Base-by-base conservation (phyloP, 2,113 vertebrate species). In the Empidonax alnorum region DNA sequence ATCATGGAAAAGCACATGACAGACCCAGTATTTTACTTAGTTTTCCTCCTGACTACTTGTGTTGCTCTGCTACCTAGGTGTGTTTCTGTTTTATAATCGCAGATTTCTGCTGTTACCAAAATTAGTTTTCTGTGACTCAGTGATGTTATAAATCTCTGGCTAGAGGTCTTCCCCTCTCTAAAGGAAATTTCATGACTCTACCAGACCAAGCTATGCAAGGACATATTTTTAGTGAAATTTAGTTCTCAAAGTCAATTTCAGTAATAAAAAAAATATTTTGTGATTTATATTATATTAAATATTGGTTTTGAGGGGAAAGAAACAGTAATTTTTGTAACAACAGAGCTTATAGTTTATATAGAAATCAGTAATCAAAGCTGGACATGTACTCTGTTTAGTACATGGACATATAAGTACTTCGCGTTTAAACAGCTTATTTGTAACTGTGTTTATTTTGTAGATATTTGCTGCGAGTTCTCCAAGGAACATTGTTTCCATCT, bases 21-120 rank as follows among this genome's bases (percentile, higher is more conserved):
- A 39, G 98, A 98, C 42, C 98, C 99, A 0, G 52, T 98, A 9
- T 99, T 99, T 98, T 99, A 99, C 95, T 80, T 98, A 10, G 97
- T 99, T 47, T 99, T 98, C 73, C 52, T 94, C 37, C 93, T 99
- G 69, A 98, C 99, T 8, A 98, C 97, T 33, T 97, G 98, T 33
- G 33, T 97, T 44, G 99, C 99, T 81, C 97, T 99, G 53, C 94
- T 99, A 20, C 99, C 99, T 90, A 99, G 99, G 99, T 98, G 84
- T 1, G 85, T 92, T 49, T 59, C 85, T 77, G 19, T n/a, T 89
- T 76, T 56, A 15, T 39, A 55, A 19, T 12, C 44, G 10, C 21
- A 56, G n/a, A n/a, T 71, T 65, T 10, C 6, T 92, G 55, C 6
- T 74, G 8, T 47, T 74, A 42, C 31, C 16, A 53, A 44, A 71